Conservation (phyloP, 2,888 invertebrate species). For the Trichogramma dendrolimi region DNA sequence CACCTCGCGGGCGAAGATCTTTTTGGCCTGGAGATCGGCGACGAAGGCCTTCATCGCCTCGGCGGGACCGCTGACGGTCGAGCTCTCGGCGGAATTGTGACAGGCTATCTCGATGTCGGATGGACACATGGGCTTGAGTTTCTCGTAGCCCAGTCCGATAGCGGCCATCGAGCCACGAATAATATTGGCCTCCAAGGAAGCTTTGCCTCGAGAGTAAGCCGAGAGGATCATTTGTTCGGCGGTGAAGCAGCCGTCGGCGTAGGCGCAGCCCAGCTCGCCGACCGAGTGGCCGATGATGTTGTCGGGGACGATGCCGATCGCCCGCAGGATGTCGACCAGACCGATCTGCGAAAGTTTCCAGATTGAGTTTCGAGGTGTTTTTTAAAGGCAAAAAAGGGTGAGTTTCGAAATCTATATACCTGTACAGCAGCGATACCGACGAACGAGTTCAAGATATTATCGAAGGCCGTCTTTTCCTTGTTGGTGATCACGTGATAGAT, state of each 20-base stretch:
- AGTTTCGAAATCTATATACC: conserved; percentile 40
- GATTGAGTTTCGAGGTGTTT: background rate
- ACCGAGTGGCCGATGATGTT: conserved; percentile 87
- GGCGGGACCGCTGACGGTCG: conserved; percentile 83
- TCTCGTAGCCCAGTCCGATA: conserved; percentile 64
- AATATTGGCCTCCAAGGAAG: conserved; percentile 40
- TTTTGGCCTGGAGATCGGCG: conserved; percentile 60
- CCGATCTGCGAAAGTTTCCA: conserved; percentile 54
- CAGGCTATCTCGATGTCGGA: conserved; percentile 79
- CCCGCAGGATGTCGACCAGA: conserved; percentile 61
- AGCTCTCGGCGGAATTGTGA: conserved; percentile 79
- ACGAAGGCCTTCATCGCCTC: conserved; percentile 66
- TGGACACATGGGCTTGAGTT: conserved; percentile 66
- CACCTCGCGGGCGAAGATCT: conserved; percentile 77
- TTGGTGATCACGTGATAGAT: conserved; percentile 60
- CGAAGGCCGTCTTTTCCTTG: conserved; percentile 58
- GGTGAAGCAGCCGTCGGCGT: conserved; percentile 88
- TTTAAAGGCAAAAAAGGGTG: background rate
- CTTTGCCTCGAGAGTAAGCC: conserved; percentile 43
- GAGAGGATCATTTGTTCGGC: conserved; percentile 45
- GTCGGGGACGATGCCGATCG: conserved; percentile 64
- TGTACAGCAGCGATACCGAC: conserved; percentile 68
- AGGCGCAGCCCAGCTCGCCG: conserved; percentile 91
- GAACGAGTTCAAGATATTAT: conserved; percentile 67
- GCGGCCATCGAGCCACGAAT: conserved; percentile 85